Evolutionary conservation across 2,113 vertebrate species (phyloP).

Genomic region (Saguinus imperator): DNA sequence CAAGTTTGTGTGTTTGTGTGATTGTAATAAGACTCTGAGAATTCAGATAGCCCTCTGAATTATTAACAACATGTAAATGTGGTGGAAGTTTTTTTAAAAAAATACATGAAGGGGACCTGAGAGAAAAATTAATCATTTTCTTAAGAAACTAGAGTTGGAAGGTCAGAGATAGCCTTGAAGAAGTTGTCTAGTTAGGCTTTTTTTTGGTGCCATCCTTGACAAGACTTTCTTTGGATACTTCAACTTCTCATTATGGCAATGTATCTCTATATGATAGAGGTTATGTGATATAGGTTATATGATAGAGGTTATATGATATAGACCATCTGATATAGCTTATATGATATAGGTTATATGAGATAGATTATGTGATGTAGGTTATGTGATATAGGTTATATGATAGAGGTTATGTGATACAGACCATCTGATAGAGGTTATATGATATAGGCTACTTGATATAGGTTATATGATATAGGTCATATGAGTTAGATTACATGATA

Average conservation of each 20-base stretch:
- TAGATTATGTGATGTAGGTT: too few relatives aligned
- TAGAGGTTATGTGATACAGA: too few relatives aligned
- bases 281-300: too few relatives aligned
- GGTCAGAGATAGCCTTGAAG: background rate
- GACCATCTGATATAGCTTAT: too few relatives aligned
- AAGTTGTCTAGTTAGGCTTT: background rate
- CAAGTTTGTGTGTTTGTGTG: background rate
- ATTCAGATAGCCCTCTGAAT: background rate
- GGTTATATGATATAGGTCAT: too few relatives aligned
- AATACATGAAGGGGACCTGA: background rate
- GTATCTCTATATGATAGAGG: background rate
- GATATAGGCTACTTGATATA: rapidly evolving
- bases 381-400: too few relatives aligned
- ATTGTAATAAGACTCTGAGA: background rate
- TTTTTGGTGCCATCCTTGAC: background rate
- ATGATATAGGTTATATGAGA: too few relatives aligned
- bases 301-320: too few relatives aligned
- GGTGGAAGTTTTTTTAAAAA: background rate
- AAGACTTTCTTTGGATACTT: background rate
- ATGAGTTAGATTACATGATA: too few relatives aligned
- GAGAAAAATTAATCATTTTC: background rate
- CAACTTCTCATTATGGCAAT: background rate
- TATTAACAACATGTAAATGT: background rate
- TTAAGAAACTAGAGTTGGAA: background rate
- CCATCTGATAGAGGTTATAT: too few relatives aligned